Percentiles rank a stretch among this genome's conserved stretches.
These are phyloP conservation scores for Alviniconcha strummeri DNA, from an alignment of 2,888 invertebrate genomes.

Conservation along the genomic window DNA sequence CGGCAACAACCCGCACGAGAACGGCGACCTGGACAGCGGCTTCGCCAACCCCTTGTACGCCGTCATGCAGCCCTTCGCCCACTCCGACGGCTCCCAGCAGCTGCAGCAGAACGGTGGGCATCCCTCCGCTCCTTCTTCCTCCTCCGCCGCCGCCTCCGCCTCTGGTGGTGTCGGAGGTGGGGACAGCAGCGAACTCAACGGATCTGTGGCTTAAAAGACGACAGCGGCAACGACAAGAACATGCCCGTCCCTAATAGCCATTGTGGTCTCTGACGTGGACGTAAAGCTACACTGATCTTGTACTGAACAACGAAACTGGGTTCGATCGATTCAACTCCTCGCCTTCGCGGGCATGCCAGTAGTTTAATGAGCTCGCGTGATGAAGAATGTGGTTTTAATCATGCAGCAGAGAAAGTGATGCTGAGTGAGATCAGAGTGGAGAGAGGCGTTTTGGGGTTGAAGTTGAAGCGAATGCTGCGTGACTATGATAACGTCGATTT, in stretches of 20 bases:
- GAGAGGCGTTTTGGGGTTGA: too few relatives aligned
- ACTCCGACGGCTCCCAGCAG: slow-evolving; percentile 8
- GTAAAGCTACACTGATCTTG: neutral
- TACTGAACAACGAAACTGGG: neutral
- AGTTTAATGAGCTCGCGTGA: too few relatives aligned
- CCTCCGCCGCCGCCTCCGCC: too few relatives aligned
- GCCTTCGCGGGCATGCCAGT: too few relatives aligned
- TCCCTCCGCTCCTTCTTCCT: neutral
- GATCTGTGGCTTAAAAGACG: neutral
- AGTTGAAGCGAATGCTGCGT: too few relatives aligned
- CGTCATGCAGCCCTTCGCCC: slow-evolving; percentile 20
- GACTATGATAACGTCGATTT: too few relatives aligned
- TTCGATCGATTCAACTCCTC: too few relatives aligned
- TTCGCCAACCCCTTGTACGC: slow-evolving; percentile 63
- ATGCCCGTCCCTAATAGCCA: neutral
- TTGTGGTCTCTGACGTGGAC: neutral
- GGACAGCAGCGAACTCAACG: neutral
- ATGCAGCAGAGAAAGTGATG: too few relatives aligned
- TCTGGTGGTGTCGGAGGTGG: too few relatives aligned
- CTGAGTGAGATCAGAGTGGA: too few relatives aligned
- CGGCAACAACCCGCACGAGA: slow-evolving; percentile 36
- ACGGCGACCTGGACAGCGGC: slow-evolving; percentile 45
- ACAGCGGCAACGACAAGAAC: neutral
- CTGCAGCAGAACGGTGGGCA: neutral
- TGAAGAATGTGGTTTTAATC: too few relatives aligned